Evolutionary conservation across 2,113 vertebrate genomes (phyloP).

Genomic region (Semnornis frantzii): DNA sequence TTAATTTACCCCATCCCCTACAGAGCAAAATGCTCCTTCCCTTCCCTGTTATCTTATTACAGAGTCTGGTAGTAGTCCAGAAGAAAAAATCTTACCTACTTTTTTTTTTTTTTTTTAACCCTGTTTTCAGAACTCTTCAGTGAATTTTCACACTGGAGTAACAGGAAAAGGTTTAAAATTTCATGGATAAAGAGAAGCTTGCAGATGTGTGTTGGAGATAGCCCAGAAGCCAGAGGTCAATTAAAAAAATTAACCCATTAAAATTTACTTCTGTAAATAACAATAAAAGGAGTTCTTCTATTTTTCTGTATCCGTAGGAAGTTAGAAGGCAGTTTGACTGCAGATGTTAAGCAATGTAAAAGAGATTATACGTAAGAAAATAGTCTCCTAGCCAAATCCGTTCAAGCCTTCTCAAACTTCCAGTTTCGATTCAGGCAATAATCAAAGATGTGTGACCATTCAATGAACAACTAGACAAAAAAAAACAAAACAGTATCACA

Average conservation of each 20-base stretch:
- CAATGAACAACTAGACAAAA: neutral
- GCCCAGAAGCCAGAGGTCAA: neutral
- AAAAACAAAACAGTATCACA: neutral
- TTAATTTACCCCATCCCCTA: no score
- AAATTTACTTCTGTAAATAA: neutral
- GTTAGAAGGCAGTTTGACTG: neutral
- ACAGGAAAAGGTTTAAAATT: neutral
- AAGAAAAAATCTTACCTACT: fast-evolving
- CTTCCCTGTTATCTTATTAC: neutral
- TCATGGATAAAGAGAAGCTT: neutral
- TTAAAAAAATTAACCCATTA: neutral
- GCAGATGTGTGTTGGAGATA: neutral
- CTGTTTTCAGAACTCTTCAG: neutral
- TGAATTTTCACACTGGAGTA: neutral
- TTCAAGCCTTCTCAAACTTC: neutral
- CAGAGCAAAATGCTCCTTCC: neutral
- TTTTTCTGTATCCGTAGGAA: neutral
- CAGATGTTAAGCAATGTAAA: neutral
- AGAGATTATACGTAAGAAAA: neutral
- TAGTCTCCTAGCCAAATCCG: neutral
- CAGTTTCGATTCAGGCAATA: neutral
- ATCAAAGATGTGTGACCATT: neutral
- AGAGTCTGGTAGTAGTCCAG: neutral
- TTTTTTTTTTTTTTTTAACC: fast-evolving
- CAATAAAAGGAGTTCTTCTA: neutral